Evolutionary conservation across 2,113 vertebrate genomes (phyloP).

Genomic region (Mormyrus iriodes): DNA sequence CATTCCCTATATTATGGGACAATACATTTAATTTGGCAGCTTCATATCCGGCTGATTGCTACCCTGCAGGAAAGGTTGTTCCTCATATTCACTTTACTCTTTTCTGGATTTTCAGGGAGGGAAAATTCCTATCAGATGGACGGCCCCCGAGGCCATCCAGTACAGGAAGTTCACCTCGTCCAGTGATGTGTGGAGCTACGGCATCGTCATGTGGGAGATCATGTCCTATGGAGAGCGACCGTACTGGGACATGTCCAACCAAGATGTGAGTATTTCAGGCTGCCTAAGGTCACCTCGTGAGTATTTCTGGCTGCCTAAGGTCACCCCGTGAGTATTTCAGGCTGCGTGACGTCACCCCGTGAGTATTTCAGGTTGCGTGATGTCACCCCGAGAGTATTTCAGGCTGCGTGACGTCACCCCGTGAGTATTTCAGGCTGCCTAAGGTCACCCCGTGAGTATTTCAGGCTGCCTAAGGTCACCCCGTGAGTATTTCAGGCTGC

Average conservation of each 20-base stretch:
- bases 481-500: neutral
- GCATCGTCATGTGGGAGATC: constrained; percentile 72
- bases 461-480: neutral
- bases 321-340: neutral
- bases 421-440: neutral
- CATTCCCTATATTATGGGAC: neutral
- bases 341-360: constrained; percentile 37
- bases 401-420: neutral
- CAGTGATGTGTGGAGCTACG: constrained; percentile 70
- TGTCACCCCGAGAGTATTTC: constrained; percentile 59
- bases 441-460: constrained; percentile 39
- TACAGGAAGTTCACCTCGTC: constrained; percentile 71
- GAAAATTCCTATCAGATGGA: constrained; percentile 70
- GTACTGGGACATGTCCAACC: constrained; percentile 73
- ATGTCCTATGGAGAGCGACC: constrained; percentile 70
- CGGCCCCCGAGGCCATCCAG: constrained; percentile 67
- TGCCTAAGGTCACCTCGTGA: neutral
- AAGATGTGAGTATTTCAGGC: constrained; percentile 53
- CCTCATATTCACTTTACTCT: neutral
- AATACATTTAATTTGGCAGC: neutral
- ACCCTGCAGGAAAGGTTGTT: neutral
- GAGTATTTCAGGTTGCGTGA: constrained; percentile 54
- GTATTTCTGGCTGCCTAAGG: neutral
- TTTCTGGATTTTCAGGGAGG: constrained; percentile 50
- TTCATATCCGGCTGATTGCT: neutral